A percentile compares a stretch with the other conserved stretches of the same genome.
phyloP scores from a whole-genome alignment of 2,888 invertebrate genomes.

The Thera obeliscata region DNA sequence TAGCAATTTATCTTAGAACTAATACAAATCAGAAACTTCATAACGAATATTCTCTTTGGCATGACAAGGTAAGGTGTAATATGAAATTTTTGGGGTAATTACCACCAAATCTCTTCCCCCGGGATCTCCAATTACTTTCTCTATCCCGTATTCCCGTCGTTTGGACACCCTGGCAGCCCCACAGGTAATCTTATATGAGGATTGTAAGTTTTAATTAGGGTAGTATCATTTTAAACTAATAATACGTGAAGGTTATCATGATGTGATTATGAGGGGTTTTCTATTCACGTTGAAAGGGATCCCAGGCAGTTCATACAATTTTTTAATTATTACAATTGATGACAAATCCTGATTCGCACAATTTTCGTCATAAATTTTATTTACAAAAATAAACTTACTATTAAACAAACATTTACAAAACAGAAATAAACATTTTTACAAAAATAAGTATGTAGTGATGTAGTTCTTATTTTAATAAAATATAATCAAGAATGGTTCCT shows the following conservation, averaged over 20 bases:
- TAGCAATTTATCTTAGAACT: no score
- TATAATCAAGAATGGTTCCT: no score
- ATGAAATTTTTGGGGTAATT: slow-evolving; percentile 50
- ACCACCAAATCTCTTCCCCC: slow-evolving; percentile 39
- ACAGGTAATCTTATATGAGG: slow-evolving; percentile 24
- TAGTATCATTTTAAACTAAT: slow-evolving; percentile 27
- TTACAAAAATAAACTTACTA: no score
- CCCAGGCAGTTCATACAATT: no score
- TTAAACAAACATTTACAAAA: no score
- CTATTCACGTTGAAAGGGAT: not conserved
- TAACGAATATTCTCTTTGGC: not conserved
- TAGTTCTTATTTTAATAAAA: no score
- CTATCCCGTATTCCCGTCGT: slow-evolving; percentile 12
- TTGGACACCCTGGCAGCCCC: slow-evolving; percentile 8
- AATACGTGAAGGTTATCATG: slow-evolving; percentile 12
- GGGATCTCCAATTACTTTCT: slow-evolving; percentile 33
- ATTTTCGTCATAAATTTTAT: no score
- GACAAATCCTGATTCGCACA: no score
- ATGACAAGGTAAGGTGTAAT: slow-evolving; percentile 45
- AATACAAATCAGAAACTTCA: no score
- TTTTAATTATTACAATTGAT: no score
- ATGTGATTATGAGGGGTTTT: not conserved
- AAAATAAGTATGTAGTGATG: no score
- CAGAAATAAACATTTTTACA: no score
- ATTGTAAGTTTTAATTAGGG: slow-evolving; percentile 28